Evolutionary conservation across 1,140 invertebrate genomes (phyloP).

Genomic region (Tigriopus japonicus): DNA sequence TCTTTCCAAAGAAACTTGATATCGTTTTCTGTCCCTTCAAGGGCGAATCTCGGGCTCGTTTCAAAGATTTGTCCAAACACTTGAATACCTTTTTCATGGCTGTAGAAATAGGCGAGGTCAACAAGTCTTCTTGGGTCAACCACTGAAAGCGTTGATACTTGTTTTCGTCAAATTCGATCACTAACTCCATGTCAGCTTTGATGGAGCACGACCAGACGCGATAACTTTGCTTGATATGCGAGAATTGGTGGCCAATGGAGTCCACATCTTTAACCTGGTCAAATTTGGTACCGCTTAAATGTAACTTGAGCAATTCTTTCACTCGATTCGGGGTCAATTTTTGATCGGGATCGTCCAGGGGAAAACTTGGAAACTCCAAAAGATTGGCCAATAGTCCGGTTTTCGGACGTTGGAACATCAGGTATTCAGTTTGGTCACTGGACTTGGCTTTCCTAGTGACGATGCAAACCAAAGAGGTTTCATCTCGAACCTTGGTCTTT

Average conservation of each 20-base stretch:
- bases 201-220: conserved; percentile 14
- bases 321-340: background rate
- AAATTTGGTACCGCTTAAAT: background rate
- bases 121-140: conserved; percentile 15
- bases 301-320: background rate
- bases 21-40: too few relatives aligned
- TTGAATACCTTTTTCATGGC: conserved; percentile 20
- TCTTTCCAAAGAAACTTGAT: too few relatives aligned
- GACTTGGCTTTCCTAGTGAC: background rate
- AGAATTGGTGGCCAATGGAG: conserved; percentile 19
- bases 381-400: conserved; percentile 20
- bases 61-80: background rate
- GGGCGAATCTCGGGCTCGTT: too few relatives aligned
- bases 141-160: conserved; percentile 15
- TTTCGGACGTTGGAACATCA: background rate
- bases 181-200: background rate
- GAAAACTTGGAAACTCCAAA: conserved; percentile 19
- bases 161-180: background rate
- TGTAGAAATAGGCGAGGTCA: conserved; percentile 16
- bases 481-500: background rate
- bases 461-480: conserved; percentile 2
- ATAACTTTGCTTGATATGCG: conserved; percentile 20
- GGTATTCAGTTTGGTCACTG: background rate
- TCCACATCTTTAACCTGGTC: conserved; percentile 8
- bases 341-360: background rate